Percentiles rank a stretch among this genome's conserved stretches.
These are phyloP conservation scores for Adelges cooleyi DNA, from an alignment of 1,140 invertebrate genomes.

Conservation along the genomic window DNA sequence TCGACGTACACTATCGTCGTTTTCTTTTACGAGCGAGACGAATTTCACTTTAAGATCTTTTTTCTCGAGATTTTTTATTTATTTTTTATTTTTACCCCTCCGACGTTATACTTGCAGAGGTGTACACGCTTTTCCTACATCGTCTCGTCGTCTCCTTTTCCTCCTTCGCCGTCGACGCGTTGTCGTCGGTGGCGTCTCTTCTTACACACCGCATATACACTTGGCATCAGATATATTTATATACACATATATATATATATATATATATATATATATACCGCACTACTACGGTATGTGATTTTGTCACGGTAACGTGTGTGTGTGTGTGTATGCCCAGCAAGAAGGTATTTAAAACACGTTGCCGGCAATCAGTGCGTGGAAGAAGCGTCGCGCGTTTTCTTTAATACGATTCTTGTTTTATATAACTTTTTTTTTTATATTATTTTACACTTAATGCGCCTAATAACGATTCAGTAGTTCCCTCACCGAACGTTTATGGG, in stretches of 20 bases:
- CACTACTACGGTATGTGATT: neutral
- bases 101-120: too few species aligned
- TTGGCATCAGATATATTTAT: too few species aligned
- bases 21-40: neutral
- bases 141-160: too few species aligned
- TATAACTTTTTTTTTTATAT: neutral
- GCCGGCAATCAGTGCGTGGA: slow-evolving; percentile 9
- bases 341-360: slow-evolving; percentile 17
- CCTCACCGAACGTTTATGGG: too few species aligned
- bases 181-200: too few species aligned
- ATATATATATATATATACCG: too few species aligned
- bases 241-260: too few species aligned
- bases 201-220: too few species aligned
- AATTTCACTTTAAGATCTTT: neutral
- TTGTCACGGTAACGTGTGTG: neutral
- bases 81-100: neutral
- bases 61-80: neutral
- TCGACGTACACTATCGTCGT: neutral
- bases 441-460: neutral
- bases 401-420: neutral
- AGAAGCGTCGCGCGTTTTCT: neutral
- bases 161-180: neutral
- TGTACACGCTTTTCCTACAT: too few species aligned
- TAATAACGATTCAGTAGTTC: too few species aligned
- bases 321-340: too few species aligned